Percentiles rank a stretch among this genome's conserved stretches.
Evolutionary conservation across 2,797 vertebrate genomes (phyloP).

Genomic region (Ctenopoma multispine): DNA sequence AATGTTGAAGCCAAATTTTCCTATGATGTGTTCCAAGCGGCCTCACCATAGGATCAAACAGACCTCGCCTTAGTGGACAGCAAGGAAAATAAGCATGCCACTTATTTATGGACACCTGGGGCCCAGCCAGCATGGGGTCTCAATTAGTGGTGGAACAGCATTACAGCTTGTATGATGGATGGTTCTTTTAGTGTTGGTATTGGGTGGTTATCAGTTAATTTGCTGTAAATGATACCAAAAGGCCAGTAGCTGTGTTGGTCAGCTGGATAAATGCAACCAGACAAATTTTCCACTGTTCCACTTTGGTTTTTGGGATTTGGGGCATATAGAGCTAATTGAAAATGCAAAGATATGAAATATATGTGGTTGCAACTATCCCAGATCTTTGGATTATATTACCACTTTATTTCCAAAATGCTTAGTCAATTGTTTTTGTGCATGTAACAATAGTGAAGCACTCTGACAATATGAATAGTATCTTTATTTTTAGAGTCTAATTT

Average conservation of each 20-base stretch:
- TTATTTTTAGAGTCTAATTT: neutral
- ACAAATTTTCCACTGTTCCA: slow-evolving; percentile 55
- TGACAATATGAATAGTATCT: neutral
- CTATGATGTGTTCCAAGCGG: slow-evolving; percentile 55
- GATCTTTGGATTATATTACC: slow-evolving; percentile 37
- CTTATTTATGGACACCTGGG: slow-evolving; percentile 76
- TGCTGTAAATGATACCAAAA: slow-evolving; percentile 69
- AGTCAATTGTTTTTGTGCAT: slow-evolving; percentile 20
- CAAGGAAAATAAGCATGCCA: slow-evolving; percentile 74
- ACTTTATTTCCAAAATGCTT: slow-evolving; percentile 21
- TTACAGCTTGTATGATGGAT: slow-evolving; percentile 76
- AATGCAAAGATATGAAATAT: slow-evolving; percentile 34
- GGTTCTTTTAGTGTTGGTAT: slow-evolving; percentile 79
- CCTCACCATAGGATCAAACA: slow-evolving; percentile 63
- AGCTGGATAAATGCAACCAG: slow-evolving; percentile 54
- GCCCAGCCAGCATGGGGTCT: slow-evolving; percentile 63
- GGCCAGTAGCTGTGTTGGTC: slow-evolving; percentile 57
- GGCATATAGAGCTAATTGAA: slow-evolving; percentile 42
- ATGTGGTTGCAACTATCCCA: slow-evolving; percentile 15
- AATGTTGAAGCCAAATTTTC: slow-evolving; percentile 61
- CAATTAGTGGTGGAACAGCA: slow-evolving; percentile 78
- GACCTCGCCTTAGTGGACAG: slow-evolving; percentile 53
- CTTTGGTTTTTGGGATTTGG: slow-evolving; percentile 50
- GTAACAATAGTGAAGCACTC: neutral
- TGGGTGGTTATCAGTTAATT: slow-evolving; percentile 82